Base-by-base conservation (phyloP, 2,797 vertebrate species). In the Cetoscarus ocellatus region DNA sequence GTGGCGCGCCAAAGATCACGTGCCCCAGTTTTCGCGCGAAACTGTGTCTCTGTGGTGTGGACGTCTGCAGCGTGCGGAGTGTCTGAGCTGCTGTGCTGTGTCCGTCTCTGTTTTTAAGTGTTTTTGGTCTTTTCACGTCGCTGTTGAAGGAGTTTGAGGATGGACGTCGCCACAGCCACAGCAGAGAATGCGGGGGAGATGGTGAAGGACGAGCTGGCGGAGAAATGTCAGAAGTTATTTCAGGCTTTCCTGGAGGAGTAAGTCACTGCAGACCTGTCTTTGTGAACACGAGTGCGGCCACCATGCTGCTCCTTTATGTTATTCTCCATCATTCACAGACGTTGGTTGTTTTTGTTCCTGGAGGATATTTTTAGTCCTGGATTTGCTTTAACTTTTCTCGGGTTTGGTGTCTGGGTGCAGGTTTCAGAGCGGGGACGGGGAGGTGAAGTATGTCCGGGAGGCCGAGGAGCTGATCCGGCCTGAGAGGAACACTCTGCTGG, bases 211-310 rank as follows among this genome's bases (percentile, higher is more conserved):
- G 98, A 99, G 69, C 91, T 99, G 92, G 96, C 97, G 0, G 98
- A 99, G 80, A 99, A 99, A 85, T 99, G 98, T 74, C 98, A 99
- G 93, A 99, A 99, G 84, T 91, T 99, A 35, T 99, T 99, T 84
- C 96, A 98, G 90, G 97, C 97, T 80, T 99, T 99, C 86, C 79
- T 99, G 17, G 98, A 99, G 76, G 97, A 98, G 98, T 99, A 88
- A 99, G 98, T 96, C 19, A 1, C 8, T 1, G 27, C 34, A 3
- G 3, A 6, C 14, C 8, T n/a, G 67, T 73, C 19, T 0, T 60
- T 75, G 70, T 75, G 6, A 7, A 0, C 38, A 53, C 62, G 69
- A 68, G 54, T n/a, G 3, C 15, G 17, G 13, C 5, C 38, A 1
- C 8, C 1, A 9, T 39, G 0, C 1, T 13, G 4, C 7, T 9